Evolutionary conservation across 64 coral and sea anemone genomes (phyloP).

Genomic region (Hydrozoanthus tunicans): DNA sequence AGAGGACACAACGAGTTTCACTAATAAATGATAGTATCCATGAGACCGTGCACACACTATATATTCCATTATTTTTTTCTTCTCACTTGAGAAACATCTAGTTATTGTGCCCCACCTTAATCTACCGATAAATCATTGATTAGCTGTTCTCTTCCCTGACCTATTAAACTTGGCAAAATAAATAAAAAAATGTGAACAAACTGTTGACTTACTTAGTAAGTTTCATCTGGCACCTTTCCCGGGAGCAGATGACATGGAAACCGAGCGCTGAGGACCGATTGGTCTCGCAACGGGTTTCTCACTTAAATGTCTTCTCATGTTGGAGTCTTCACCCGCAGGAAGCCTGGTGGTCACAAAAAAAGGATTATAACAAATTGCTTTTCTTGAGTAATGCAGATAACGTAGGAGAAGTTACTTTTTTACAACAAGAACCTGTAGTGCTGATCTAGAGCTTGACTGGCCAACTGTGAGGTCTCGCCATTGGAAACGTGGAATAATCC

Average conservation of each 20-base stretch:
- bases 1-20: too few species aligned
- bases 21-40: too few species aligned
- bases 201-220: not conserved
- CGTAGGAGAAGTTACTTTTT: not conserved
- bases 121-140: too few species aligned
- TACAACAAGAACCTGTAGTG: not conserved
- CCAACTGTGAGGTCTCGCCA: too few species aligned
- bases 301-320: constrained; percentile 78
- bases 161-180: too few species aligned
- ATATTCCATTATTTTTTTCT: too few species aligned
- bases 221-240: constrained; percentile 35
- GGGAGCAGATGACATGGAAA: constrained; percentile 49
- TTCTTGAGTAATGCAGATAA: not conserved
- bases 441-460: too few species aligned
- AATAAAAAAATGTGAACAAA: not conserved
- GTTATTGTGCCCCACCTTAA: too few species aligned
- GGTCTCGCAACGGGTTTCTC: constrained; percentile 59
- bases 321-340: constrained; percentile 49
- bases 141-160: too few species aligned
- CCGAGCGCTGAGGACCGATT: constrained; percentile 59
- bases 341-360: not conserved
- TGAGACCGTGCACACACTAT: too few species aligned
- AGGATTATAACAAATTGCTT: not conserved
- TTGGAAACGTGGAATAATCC: too few species aligned
- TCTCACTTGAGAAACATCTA: too few species aligned